A percentile compares a stretch with the other conserved stretches of the same genome.
phyloP scores from a whole-genome alignment of 2,888 invertebrate species.

The Heliconius erato region DNA sequence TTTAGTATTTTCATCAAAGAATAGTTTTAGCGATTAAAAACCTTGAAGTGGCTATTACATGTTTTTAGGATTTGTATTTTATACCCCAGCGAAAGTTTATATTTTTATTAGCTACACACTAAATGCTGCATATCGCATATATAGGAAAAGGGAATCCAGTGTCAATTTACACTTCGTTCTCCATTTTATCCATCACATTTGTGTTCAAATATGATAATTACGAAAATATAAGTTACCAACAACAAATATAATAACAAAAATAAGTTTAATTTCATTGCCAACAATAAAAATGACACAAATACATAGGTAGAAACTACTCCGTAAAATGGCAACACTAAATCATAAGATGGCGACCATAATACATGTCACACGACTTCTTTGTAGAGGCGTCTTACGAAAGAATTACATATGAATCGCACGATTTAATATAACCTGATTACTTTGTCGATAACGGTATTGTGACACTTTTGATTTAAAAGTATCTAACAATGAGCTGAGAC shows the following conservation, averaged over 20 bases:
- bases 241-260: constrained; percentile 13
- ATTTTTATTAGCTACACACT: too few relatives aligned
- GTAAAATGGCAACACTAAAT: constrained; percentile 73
- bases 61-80: not conserved
- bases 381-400: constrained; percentile 61
- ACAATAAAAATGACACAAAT: constrained; percentile 33
- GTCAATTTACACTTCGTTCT: too few relatives aligned
- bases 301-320: constrained; percentile 51
- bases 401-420: constrained; percentile 51
- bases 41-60: not conserved
- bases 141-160: too few relatives aligned
- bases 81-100: not conserved
- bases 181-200: too few relatives aligned
- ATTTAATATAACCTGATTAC: constrained; percentile 58
- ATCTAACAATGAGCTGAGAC: constrained; percentile 35
- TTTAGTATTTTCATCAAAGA: too few relatives aligned
- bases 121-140: too few relatives aligned
- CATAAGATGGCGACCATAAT: constrained; percentile 62
- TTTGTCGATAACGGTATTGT: constrained; percentile 53
- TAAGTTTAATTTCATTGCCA: constrained; percentile 31
- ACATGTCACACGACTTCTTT: constrained; percentile 62
- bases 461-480: constrained; percentile 41
- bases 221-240: not conserved
- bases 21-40: too few relatives aligned
- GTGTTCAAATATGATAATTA: not conserved